Percentiles rank a stretch among this genome's conserved stretches.
Conservation (phyloP, 2,113 vertebrate species). For the Pungitius pungitius region DNA sequence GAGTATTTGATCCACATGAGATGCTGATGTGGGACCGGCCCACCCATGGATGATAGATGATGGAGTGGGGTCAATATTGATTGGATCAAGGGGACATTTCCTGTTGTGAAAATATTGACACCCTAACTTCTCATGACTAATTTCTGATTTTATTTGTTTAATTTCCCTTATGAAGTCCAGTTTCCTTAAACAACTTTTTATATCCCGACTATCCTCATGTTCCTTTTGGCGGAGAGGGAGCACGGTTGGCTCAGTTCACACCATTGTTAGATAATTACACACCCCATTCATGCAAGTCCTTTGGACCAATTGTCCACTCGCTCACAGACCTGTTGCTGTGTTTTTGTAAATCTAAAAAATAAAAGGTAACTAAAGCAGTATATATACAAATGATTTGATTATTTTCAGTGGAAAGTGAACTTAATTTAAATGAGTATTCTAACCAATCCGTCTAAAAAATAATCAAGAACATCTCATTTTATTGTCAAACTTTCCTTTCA, state of each 20-base stretch:
- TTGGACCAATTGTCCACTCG: background rate
- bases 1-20: constrained; percentile 55
- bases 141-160: background rate
- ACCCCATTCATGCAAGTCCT: background rate
- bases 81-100: constrained; percentile 2
- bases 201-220: background rate
- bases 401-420: too few relatives aligned
- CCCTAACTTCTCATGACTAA: background rate
- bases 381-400: too few relatives aligned
- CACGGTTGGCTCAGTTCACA: constrained; percentile 4
- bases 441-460: too few relatives aligned
- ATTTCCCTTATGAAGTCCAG: background rate
- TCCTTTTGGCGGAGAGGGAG: background rate
- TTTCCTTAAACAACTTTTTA: background rate
- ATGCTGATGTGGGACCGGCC: constrained; percentile 26
- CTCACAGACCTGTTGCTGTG: background rate
- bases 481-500: too few relatives aligned
- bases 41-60: constrained; percentile 19
- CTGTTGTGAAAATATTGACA: constrained; percentile 1
- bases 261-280: constrained; percentile 18
- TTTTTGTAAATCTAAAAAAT: background rate
- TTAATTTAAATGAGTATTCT: too few relatives aligned
- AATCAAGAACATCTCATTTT: too few relatives aligned
- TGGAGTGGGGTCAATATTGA: constrained; percentile 20
- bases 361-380: too few relatives aligned